A percentile compares a stretch with the other conserved stretches of the same genome.
Conservation (phyloP, 23 tunicate genomes). For the Trididemnum clinides region DNA sequence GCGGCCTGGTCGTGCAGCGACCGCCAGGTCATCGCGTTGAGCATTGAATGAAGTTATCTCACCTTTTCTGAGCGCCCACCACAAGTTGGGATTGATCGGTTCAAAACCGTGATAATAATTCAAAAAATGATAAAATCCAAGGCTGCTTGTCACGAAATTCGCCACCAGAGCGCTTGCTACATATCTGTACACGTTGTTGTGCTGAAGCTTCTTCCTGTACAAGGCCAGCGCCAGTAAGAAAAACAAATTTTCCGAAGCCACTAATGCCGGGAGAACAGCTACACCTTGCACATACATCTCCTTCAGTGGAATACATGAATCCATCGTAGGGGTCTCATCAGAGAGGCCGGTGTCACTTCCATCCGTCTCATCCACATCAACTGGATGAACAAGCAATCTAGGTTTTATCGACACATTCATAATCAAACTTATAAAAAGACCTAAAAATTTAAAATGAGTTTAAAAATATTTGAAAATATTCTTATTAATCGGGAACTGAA, state of each 20-base stretch:
- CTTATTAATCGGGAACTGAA: too few species aligned
- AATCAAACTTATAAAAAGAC: too few species aligned
- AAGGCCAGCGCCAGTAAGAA: conserved; percentile 53
- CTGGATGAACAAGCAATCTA: too few species aligned
- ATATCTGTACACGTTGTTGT: conserved; percentile 81
- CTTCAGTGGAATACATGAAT: conserved; percentile 63
- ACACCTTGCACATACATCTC: conserved; percentile 47
- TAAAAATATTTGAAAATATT: too few species aligned
- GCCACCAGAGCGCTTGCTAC: conserved; percentile 88
- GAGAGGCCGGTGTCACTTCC: too few species aligned
- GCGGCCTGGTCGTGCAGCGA: too few species aligned
- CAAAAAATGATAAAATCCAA: conserved; percentile 88
- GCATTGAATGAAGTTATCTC: too few species aligned
- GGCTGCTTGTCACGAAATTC: conserved; percentile 61
- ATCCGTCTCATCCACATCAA: too few species aligned
- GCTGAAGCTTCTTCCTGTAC: conserved; percentile 64
- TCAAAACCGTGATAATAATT: conserved; percentile 92
- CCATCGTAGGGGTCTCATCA: too few species aligned
- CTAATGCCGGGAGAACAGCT: conserved; percentile 71
- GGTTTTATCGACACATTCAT: too few species aligned
- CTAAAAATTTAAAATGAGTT: too few species aligned
- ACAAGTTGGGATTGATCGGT: conserved; percentile 64
- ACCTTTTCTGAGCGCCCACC: conserved; percentile 99
- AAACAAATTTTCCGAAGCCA: conserved; percentile 75
- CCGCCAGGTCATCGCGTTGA: too few species aligned